Base-by-base conservation (phyloP, 2,113 vertebrate genomes). In the Sapajus apella region DNA sequence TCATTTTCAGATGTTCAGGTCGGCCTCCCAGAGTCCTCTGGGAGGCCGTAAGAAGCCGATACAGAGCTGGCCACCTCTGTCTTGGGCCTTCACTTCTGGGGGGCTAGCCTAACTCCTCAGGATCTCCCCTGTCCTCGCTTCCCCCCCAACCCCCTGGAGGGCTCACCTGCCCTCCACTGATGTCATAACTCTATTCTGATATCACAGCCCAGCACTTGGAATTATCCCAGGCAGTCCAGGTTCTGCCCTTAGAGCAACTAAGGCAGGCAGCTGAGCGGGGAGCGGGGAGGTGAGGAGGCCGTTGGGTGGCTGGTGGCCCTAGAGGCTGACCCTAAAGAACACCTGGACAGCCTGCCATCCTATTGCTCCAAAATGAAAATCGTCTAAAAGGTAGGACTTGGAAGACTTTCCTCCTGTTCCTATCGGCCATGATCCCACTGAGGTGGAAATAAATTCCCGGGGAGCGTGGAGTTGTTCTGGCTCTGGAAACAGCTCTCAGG, bases 111-210 rank as follows among this genome's bases (percentile, higher is more conserved):
- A 25, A 45, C 18, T 45, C 37, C 32, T 61, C 43, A 4, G 14
- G 55, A 52, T 5, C 27, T 52, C 40, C 23, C 27, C 12, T 76
- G 35, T 93, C 52, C 17, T 43, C 58, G 55, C n/a, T 56, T 5
- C 45, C 73, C n/a, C 75, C 61, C 47, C 17, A 87, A 2, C 50
- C 50, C 14, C 14, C 50, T 50, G 50, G 13, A 50, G 50, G 43
- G 27, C 66, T 52, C 37, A 25, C 55, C 37, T 88, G 70, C 5
- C 27, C 47, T 68, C 25, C 23, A 32, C 2, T 96, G 97, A 97
- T 90, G 95, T 97, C 96, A 96, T 37, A 95, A 47, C 47, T 47
- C 93, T 81, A 94, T 95, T 97, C 92, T 98, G 97, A 97, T 85
- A 75, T 97, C 95, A 98, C 45, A 96, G 47, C 40, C 89, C 27